These are phyloP conservation scores for Apaloderma vittatum DNA, from an alignment of 2,113 vertebrate genomes.

Conservation along the genomic window DNA sequence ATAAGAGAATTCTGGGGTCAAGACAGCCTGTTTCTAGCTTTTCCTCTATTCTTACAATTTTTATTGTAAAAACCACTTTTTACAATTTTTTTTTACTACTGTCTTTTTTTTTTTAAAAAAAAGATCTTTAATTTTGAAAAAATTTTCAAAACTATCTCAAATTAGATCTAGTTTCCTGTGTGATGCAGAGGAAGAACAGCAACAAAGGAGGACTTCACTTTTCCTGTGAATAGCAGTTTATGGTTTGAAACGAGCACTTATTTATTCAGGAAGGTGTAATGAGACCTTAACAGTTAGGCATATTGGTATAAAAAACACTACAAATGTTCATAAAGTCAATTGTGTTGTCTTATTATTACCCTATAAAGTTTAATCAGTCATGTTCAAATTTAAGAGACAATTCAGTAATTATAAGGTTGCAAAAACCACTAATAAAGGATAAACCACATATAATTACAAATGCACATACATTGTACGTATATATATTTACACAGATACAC, in stretches of 20 bases:
- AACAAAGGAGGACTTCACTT: neutral
- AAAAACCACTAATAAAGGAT: neutral
- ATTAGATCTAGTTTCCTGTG: neutral
- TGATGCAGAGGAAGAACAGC: neutral
- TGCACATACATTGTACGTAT: rapidly evolving
- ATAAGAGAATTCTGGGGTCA: neutral
- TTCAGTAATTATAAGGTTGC: neutral
- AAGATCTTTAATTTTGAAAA: neutral
- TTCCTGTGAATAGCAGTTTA: neutral
- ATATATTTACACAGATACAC: neutral
- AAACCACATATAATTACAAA: neutral
- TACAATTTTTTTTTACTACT: neutral
- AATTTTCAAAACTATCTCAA: neutral
- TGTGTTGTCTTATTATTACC: neutral
- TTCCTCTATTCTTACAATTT: neutral
- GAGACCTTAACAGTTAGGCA: neutral
- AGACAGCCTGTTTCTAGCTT: neutral
- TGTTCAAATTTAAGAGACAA: neutral
- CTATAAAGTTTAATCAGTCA: neutral
- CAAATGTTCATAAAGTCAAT: neutral
- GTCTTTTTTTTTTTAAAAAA: neutral
- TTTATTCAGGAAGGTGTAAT: neutral
- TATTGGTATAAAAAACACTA: neutral
- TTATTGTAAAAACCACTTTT: rapidly evolving
- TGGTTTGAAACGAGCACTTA: neutral